A percentile compares a stretch with the other conserved stretches of the same genome.
Evolutionary conservation across 2,888 invertebrate genomes (phyloP).

Genomic region (Lasioglossum oenotherae): DNA sequence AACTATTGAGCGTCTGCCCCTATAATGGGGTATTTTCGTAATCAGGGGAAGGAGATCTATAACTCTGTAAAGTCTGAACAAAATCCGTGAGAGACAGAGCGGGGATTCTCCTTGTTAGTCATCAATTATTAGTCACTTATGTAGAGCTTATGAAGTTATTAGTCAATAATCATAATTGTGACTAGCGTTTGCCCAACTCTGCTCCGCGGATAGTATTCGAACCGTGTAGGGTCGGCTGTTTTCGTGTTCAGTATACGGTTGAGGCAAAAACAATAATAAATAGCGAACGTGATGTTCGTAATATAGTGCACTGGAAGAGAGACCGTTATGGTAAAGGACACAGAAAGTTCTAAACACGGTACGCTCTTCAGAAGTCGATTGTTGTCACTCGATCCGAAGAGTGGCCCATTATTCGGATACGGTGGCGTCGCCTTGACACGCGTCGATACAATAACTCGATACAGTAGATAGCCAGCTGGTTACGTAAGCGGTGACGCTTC

Average conservation of each 20-base stretch:
- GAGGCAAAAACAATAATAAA: background rate
- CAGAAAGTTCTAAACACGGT: background rate
- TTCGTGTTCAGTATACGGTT: background rate
- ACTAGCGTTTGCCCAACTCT: no score
- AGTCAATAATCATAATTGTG: no score
- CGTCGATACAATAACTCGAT: slow-evolving; percentile 38
- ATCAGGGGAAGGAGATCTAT: no score
- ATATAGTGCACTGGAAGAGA: background rate
- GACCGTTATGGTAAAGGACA: background rate
- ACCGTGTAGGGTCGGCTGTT: no score
- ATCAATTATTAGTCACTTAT: no score
- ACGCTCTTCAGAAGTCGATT: background rate
- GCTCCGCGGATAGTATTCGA: background rate
- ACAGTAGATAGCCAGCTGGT: slow-evolving; percentile 25
- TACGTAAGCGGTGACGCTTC: slow-evolving; percentile 37
- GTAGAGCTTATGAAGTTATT: no score
- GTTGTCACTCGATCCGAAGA: slow-evolving; percentile 8
- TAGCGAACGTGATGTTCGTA: background rate
- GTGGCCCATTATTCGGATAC: slow-evolving; percentile 37
- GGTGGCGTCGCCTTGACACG: slow-evolving; percentile 43
- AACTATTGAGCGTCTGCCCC: no score
- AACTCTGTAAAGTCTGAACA: no score
- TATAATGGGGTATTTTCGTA: no score
- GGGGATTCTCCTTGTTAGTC: no score
- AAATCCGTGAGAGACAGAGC: no score